Evolutionary conservation across 1,140 invertebrate genomes (phyloP).

Genomic region (Epicauta chinensis): DNA sequence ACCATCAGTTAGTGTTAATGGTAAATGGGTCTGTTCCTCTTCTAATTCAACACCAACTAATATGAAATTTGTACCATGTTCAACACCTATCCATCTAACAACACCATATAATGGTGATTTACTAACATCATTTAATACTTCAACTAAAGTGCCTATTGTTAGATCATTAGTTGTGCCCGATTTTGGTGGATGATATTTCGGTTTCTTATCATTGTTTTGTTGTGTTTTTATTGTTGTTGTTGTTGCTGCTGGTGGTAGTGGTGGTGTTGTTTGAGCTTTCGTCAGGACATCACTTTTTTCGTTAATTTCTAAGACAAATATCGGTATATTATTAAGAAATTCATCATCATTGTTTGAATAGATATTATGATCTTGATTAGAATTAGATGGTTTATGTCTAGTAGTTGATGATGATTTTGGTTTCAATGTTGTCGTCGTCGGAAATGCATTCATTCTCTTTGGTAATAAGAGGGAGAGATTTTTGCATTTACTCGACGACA

Average conservation of each 20-base stretch:
- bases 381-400: not conserved
- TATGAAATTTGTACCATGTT: constrained; percentile 36
- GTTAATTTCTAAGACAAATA: constrained; percentile 41
- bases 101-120: constrained; percentile 64
- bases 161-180: constrained; percentile 47
- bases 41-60: constrained; percentile 60
- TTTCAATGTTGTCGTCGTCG: constrained; percentile 13
- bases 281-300: constrained; percentile 27
- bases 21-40: constrained; percentile 58
- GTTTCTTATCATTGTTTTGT: constrained; percentile 22
- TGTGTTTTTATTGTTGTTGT: constrained; percentile 1
- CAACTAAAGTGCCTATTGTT: constrained; percentile 67
- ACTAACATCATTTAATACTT: constrained; percentile 57
- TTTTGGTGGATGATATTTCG: constrained; percentile 31
- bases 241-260: not conserved
- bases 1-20: constrained; percentile 65
- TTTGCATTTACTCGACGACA: constrained; percentile 9
- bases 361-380: constrained; percentile 18
- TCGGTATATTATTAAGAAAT: constrained; percentile 34
- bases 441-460: constrained; percentile 7
- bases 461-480: constrained; percentile 9
- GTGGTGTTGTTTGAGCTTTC: not conserved
- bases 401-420: constrained; percentile 12
- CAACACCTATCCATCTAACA: constrained; percentile 78
- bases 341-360: constrained; percentile 34